Conservation (phyloP, 2,888 invertebrate genomes). For the Chorisops tibialis region DNA sequence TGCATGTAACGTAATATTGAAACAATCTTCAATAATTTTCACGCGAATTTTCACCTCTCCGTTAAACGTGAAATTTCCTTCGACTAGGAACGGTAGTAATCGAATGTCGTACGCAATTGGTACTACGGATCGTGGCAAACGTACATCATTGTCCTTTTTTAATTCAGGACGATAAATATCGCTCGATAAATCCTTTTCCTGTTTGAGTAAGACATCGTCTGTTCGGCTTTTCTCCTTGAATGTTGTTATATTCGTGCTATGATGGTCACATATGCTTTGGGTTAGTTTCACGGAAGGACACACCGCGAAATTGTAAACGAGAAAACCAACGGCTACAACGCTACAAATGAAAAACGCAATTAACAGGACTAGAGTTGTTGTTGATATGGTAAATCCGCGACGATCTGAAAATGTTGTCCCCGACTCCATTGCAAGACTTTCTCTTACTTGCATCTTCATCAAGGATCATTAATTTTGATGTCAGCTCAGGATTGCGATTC, state of each 20-base stretch:
- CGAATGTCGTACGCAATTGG: conserved; percentile 69
- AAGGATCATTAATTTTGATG: neutral
- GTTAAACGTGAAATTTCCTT: conserved; percentile 75
- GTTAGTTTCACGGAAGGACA: conserved; percentile 52
- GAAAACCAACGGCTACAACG: conserved; percentile 66
- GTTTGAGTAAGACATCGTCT: conserved; percentile 22
- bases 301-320: conserved; percentile 73
- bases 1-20: conserved; percentile 72
- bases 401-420: conserved; percentile 40
- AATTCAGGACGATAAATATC: conserved; percentile 11
- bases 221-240: conserved; percentile 30
- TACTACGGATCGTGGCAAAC: conserved; percentile 64
- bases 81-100: conserved; percentile 68
- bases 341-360: conserved; percentile 62
- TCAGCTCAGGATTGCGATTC: neutral
- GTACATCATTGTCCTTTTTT: conserved; percentile 56
- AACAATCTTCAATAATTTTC: conserved; percentile 57
- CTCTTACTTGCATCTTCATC: conserved; percentile 22
- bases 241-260: neutral
- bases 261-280: conserved; percentile 27
- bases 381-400: conserved; percentile 63
- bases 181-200: neutral
- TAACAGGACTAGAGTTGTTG: conserved; percentile 61
- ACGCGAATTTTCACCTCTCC: conserved; percentile 66
- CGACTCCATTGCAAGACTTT: conserved; percentile 23